Evolutionary conservation across 2,888 invertebrate genomes (phyloP).

Genomic region (Campaea margaritaria): DNA sequence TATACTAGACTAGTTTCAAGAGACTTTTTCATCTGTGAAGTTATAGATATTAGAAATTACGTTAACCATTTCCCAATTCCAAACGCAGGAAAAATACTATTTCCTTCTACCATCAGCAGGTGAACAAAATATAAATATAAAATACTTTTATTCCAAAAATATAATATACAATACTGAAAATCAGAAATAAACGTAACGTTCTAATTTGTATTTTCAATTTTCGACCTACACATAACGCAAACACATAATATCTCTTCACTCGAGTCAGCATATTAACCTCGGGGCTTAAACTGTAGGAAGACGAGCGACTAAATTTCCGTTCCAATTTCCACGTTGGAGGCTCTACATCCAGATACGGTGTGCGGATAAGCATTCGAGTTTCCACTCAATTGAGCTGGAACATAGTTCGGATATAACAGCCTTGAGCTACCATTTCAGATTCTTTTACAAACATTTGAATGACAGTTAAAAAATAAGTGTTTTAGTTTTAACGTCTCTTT

Average conservation of each 20-base stretch:
- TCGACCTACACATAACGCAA: background rate
- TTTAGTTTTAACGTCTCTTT: too few relatives aligned
- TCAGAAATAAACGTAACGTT: too few relatives aligned
- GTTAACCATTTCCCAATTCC: too few relatives aligned
- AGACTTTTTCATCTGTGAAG: too few relatives aligned
- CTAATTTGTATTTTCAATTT: too few relatives aligned
- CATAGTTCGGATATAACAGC: conserved; percentile 3
- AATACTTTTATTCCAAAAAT: too few relatives aligned
- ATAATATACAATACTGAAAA: too few relatives aligned
- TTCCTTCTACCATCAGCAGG: too few relatives aligned
- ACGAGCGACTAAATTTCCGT: conserved; percentile 17
- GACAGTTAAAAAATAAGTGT: background rate
- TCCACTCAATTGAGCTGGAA: conserved; percentile 8
- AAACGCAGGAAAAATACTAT: too few relatives aligned
- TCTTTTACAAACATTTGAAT: background rate
- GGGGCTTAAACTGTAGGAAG: conserved; percentile 4
- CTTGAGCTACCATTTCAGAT: conserved; percentile 1
- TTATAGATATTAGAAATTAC: too few relatives aligned
- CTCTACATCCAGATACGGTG: conserved; percentile 10
- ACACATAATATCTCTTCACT: background rate
- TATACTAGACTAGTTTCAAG: background rate
- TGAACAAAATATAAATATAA: too few relatives aligned
- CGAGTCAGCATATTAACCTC: background rate
- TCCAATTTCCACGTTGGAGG: conserved; percentile 12
- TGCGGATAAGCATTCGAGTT: conserved; percentile 7